Evolutionary conservation across 2,888 invertebrate genomes (phyloP).

Genomic region (Onthophagus sagittarius): DNA sequence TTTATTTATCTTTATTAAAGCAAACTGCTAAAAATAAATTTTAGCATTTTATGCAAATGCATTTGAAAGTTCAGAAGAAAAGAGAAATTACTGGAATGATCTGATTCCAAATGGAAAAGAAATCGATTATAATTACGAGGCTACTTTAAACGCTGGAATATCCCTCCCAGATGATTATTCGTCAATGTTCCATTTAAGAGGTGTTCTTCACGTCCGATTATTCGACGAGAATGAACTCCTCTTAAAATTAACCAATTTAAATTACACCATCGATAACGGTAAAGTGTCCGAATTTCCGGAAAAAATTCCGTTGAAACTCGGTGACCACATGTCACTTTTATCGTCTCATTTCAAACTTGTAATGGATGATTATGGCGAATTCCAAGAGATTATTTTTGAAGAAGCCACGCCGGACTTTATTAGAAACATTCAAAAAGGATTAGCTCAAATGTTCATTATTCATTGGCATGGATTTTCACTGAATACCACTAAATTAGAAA

Average conservation of each 20-base stretch:
- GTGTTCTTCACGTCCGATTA: constrained; percentile 40
- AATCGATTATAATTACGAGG: constrained; percentile 44
- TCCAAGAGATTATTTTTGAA: constrained; percentile 38
- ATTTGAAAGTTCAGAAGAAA: too few relatives aligned
- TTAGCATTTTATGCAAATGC: neutral
- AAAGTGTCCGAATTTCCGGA: constrained; percentile 11
- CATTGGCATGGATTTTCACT: too few relatives aligned
- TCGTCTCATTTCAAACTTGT: constrained; percentile 15
- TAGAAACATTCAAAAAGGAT: constrained; percentile 47
- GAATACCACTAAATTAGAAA: too few relatives aligned
- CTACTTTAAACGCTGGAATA: constrained; percentile 43
- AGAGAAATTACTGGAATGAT: constrained; percentile 11
- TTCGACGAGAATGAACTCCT: constrained; percentile 36
- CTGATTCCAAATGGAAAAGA: constrained; percentile 52
- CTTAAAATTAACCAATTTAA: constrained; percentile 36
- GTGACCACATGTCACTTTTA: constrained; percentile 6
- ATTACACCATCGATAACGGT: constrained; percentile 42
- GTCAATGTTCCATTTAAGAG: constrained; percentile 42
- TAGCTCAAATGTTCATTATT: constrained; percentile 15
- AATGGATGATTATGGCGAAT: constrained; percentile 34
- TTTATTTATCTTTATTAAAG: neutral
- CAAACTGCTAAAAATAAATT: too few relatives aligned
- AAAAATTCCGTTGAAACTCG: constrained; percentile 3
- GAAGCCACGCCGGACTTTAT: constrained; percentile 42
- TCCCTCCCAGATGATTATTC: constrained; percentile 39